Evolutionary conservation across 2,888 invertebrate species (phyloP), one percentile per base, ranked within the genome.

Genomic region (Drosophila paucipuncta): DNA sequence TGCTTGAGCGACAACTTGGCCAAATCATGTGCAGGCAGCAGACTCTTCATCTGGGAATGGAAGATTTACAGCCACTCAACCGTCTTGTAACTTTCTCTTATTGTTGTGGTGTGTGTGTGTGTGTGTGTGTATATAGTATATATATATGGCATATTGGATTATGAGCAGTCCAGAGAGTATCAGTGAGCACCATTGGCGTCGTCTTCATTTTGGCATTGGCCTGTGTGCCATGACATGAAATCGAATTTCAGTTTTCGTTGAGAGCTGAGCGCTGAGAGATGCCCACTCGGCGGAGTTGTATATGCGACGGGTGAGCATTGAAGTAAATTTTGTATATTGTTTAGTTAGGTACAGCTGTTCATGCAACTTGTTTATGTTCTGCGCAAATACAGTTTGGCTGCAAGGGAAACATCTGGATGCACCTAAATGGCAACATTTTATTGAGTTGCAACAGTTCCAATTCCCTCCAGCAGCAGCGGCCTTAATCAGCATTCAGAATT

Each of bases 331-430:
- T 89, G 73, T 83, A 89, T 76, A 90, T 89, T 85, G 85, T 89
- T 85, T 75, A 85, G 89, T 89, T 89, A 85, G 90, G 91, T 86
- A 89, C 89, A 90, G 87, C 84, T 89, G 89, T 59, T 89, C 70
- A 70, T 76, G 69, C 72, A 83, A 73, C 82, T 89, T 89, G 84
- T 74, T 89, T 89, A 78, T 83, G 89, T 75, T 64, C 80, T 39
- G 68, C n/a, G 57, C 67, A 88, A 90, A 85, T 88, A 74, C 62
- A 76, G 68, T 71, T 85, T 82, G 73, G 64, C 75, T 53, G 68
- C 60, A 28, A 37, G 50, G n/a, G 57, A 52, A 65, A 73, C 78
- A 68, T 79, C 78, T 57, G 50, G 35, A 59, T 11, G 58, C 64
- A 65, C 41, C 65, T 43, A 58, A 69, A 76, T 66, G 55, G 37